Conservation (phyloP, 2,888 invertebrate species). For the Sthenelais limicola region DNA sequence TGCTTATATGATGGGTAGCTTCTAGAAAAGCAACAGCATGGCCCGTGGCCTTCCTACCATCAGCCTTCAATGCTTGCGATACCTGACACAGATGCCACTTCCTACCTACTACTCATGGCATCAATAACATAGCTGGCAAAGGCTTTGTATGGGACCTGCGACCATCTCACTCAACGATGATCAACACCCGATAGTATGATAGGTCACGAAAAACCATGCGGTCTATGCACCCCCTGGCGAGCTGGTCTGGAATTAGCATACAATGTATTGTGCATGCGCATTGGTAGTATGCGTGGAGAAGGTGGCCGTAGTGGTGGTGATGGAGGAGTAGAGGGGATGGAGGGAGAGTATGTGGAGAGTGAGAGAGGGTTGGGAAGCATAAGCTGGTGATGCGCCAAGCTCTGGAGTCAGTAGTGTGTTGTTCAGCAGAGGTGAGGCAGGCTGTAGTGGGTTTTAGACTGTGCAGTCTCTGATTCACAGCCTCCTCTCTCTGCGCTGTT, state of each 20-base stretch:
- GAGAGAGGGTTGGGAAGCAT: too few species aligned
- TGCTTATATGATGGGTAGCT: neutral
- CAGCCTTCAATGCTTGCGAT: constrained; percentile 6
- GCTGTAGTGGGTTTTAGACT: too few species aligned
- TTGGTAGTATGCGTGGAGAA: neutral
- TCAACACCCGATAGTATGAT: constrained; percentile 39
- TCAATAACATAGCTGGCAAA: constrained; percentile 18
- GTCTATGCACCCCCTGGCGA: constrained; percentile 14
- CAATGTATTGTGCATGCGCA: constrained; percentile 33
- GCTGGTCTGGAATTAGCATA: constrained; percentile 23
- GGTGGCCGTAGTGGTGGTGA: neutral
- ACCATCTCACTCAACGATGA: too few species aligned
- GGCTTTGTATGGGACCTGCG: too few species aligned
- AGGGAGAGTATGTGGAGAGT: too few species aligned
- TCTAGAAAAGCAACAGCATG: neutral
- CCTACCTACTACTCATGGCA: neutral
- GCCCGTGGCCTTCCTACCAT: too few species aligned
- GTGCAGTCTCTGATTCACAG: too few species aligned
- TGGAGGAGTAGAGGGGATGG: neutral
- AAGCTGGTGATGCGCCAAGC: too few species aligned
- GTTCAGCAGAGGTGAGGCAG: too few species aligned
- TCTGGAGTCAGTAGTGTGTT: too few species aligned
- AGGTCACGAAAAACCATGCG: constrained; percentile 13
- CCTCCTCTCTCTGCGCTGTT: too few species aligned
- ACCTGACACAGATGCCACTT: constrained; percentile 4